Percentiles rank a stretch among this genome's conserved stretches.
Conservation (phyloP, 2,113 vertebrate species). For the Cyprinodon variegatus region DNA sequence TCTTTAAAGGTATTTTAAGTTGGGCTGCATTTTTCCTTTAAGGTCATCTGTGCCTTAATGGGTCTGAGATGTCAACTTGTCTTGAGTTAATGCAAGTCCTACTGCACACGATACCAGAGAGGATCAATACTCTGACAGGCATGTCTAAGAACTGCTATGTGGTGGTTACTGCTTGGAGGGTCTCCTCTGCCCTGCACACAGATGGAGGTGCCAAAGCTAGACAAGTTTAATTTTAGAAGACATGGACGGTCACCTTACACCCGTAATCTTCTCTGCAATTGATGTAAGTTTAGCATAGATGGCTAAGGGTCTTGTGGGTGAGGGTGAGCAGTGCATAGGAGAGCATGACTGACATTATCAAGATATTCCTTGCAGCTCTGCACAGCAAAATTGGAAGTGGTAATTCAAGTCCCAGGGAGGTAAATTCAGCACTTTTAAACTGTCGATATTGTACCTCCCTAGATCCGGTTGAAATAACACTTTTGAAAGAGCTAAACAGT, state of each 20-base stretch:
- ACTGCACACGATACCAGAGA: constrained; percentile 57
- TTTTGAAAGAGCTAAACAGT: too few species aligned
- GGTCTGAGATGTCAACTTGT: constrained; percentile 33
- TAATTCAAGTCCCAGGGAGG: too few species aligned
- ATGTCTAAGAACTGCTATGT: constrained; percentile 50
- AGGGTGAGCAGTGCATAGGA: too few species aligned
- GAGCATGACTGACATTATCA: too few species aligned
- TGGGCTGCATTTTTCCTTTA: constrained; percentile 15
- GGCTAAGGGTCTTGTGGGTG: too few species aligned
- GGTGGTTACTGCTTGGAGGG: constrained; percentile 28
- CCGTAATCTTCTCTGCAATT: constrained; percentile 64
- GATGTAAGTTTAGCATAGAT: too few species aligned
- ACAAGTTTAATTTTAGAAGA: constrained; percentile 43
- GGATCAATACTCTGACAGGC: constrained; percentile 69
- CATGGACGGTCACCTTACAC: constrained; percentile 59
- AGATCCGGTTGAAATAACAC: too few species aligned
- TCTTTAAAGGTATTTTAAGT: neutral
- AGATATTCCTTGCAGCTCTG: too few species aligned
- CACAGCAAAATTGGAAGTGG: too few species aligned
- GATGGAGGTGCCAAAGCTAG: constrained; percentile 52
- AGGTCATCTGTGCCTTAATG: constrained; percentile 23
- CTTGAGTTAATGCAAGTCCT: constrained; percentile 34
- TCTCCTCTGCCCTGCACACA: constrained; percentile 40
- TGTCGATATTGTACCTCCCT: too few species aligned
- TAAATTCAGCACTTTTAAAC: too few species aligned